A percentile compares a stretch with the other conserved stretches of the same genome.
These are phyloP conservation scores for Aleiodes leptofemur DNA, from an alignment of 2,888 invertebrate species.

Conservation along the genomic window DNA sequence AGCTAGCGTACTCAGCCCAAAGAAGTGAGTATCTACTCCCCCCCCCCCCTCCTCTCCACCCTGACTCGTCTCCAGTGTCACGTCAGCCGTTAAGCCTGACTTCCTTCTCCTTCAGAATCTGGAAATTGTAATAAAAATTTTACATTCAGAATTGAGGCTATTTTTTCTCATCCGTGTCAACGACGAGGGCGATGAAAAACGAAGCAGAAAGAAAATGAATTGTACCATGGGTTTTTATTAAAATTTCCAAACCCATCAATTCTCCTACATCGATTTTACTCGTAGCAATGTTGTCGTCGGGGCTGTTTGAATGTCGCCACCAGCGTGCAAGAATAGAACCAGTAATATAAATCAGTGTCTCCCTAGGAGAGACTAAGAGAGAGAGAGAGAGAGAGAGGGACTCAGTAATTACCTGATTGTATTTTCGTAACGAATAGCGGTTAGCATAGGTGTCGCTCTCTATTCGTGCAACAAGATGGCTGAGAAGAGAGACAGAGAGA, in stretches of 20 bases:
- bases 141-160: background rate
- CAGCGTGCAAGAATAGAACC: slow-evolving; percentile 17
- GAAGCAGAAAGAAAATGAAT: slow-evolving; percentile 2
- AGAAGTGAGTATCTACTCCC: slow-evolving; percentile 23
- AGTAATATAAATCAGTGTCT: slow-evolving; percentile 32
- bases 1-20: slow-evolving; percentile 35
- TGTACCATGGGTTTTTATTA: background rate
- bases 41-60: background rate
- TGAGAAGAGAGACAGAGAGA: slow-evolving; percentile 22
- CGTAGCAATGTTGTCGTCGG: slow-evolving; percentile 37
- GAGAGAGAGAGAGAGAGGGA: background rate
- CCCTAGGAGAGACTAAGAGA: background rate
- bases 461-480: slow-evolving; percentile 47
- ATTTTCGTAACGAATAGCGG: slow-evolving; percentile 54
- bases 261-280: slow-evolving; percentile 23
- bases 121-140: background rate
- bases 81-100: slow-evolving; percentile 20
- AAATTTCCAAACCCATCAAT: slow-evolving; percentile 19
- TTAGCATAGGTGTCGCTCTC: slow-evolving; percentile 44
- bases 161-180: background rate
- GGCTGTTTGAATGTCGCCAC: slow-evolving; percentile 49
- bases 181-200: no score
- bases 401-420: slow-evolving; percentile 53
- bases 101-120: background rate
- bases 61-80: slow-evolving; percentile 25